These are phyloP conservation scores for Acanthornis magna DNA, from an alignment of 2,797 vertebrate species.

Conservation along the genomic window DNA sequence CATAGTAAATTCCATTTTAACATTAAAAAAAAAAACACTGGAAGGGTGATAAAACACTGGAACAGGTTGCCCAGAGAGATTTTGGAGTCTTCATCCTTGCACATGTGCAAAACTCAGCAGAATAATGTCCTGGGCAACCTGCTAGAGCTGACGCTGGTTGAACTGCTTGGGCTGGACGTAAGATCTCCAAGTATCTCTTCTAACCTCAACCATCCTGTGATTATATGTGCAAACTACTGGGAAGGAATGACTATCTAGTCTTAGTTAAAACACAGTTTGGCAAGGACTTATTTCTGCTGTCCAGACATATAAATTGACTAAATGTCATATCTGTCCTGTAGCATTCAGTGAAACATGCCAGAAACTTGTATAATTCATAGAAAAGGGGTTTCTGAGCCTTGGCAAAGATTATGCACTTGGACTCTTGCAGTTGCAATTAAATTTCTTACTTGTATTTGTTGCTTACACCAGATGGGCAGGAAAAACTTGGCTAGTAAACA, in stretches of 20 bases:
- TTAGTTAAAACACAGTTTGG: not conserved
- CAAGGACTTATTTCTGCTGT: not conserved
- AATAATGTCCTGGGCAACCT: not conserved
- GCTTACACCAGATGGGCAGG: not conserved
- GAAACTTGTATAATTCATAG: not conserved
- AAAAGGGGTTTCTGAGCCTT: not conserved
- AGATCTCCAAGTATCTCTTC: not conserved
- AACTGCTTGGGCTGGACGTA: not conserved
- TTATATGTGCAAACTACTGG: not conserved
- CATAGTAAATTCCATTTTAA: not conserved
- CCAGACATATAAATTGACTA: not conserved
- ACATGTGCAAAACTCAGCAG: not conserved
- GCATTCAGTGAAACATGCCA: not conserved
- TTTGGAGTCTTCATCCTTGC: not conserved
- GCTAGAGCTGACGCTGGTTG: not conserved
- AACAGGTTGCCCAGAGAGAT: not conserved
- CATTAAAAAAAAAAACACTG: not conserved
- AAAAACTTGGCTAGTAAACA: not conserved
- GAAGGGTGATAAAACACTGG: not conserved
- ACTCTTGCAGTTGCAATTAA: not conserved
- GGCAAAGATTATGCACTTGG: not conserved
- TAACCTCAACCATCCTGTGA: not conserved
- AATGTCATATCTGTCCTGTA: not conserved
- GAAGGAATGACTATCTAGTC: not conserved
- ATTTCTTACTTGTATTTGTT: not conserved